These are phyloP conservation scores for Brachypalpus laphriformis DNA, from an alignment of 2,888 invertebrate species.

Conservation along the genomic window DNA sequence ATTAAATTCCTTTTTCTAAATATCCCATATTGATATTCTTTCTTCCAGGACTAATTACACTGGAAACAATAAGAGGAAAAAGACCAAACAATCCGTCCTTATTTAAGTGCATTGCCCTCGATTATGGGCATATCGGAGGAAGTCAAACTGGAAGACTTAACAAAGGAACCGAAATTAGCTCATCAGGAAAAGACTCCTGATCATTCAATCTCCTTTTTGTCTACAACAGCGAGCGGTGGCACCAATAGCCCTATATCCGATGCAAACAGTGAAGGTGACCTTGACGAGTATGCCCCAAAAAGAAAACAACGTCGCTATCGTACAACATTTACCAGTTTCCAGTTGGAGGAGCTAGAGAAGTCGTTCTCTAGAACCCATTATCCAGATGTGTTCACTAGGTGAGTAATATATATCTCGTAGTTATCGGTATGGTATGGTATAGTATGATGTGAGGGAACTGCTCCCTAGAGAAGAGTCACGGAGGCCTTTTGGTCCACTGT, in stretches of 20 bases:
- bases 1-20: no score
- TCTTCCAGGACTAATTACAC: not conserved
- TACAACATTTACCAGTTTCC: slow-evolving; percentile 97
- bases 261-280: slow-evolving; percentile 86
- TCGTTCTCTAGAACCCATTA: slow-evolving; percentile 98
- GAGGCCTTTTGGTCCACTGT: no score
- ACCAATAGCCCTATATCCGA: slow-evolving; percentile 84
- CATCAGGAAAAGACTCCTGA: slow-evolving; percentile 83
- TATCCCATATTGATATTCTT: no score
- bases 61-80: not conserved
- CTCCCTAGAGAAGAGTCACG: no score
- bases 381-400: slow-evolving; percentile 98
- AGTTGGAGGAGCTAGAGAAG: slow-evolving; percentile 97
- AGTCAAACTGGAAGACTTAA: slow-evolving; percentile 83
- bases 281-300: slow-evolving; percentile 92
- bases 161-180: slow-evolving; percentile 82
- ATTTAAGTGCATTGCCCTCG: slow-evolving; percentile 56
- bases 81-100: slow-evolving; percentile 23
- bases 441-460: no score
- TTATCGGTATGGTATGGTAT: no score
- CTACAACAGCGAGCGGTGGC: slow-evolving; percentile 82
- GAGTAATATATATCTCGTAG: slow-evolving; percentile 75
- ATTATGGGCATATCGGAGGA: slow-evolving; percentile 84
- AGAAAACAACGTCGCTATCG: slow-evolving; percentile 95
- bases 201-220: slow-evolving; percentile 81